Conservation (phyloP, 2,113 vertebrate species). For the Echinops telfairi region DNA sequence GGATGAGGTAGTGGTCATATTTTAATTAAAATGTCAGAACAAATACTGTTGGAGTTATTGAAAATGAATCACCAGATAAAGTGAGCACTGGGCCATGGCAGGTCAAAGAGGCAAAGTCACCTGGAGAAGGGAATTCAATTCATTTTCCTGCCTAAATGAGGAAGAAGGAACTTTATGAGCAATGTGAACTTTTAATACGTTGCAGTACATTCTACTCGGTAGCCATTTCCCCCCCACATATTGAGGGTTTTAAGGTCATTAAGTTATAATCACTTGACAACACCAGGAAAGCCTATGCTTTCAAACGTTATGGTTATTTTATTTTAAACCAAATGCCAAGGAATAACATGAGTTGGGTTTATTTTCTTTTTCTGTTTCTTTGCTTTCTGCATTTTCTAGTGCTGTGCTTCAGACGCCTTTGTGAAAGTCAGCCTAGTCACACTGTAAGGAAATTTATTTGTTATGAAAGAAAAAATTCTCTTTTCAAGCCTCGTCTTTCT, state of each 20-base stretch:
- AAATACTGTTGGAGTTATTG: constrained; percentile 94
- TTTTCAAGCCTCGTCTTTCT: constrained; percentile 42
- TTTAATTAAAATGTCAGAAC: constrained; percentile 98
- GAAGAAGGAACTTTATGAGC: constrained; percentile 87
- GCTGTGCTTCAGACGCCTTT: constrained; percentile 11
- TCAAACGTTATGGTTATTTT: constrained; percentile 61
- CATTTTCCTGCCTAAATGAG: constrained; percentile 90
- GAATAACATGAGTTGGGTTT: constrained; percentile 50
- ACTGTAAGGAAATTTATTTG: constrained; percentile 57
- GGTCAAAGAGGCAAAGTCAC: constrained; percentile 95
- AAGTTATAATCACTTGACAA: constrained; percentile 79
- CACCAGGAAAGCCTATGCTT: constrained; percentile 57
- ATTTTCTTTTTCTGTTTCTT: constrained; percentile 60
- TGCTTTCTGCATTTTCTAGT: constrained; percentile 56
- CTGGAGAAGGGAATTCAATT: constrained; percentile 90
- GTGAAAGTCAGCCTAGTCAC: constrained; percentile 67
- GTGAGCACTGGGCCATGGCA: constrained; percentile 93
- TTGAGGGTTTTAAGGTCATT: constrained; percentile 83
- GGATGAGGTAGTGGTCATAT: constrained; percentile 94
- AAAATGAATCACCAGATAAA: constrained; percentile 95
- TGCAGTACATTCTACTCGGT: constrained; percentile 82
- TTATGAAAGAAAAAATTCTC: constrained; percentile 63
- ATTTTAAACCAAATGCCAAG: constrained; percentile 69
- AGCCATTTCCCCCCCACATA: constrained; percentile 82
- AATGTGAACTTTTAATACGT: constrained; percentile 87